Base-by-base conservation (phyloP, 2,113 vertebrate species). In the Gracilinanus agilis region DNA sequence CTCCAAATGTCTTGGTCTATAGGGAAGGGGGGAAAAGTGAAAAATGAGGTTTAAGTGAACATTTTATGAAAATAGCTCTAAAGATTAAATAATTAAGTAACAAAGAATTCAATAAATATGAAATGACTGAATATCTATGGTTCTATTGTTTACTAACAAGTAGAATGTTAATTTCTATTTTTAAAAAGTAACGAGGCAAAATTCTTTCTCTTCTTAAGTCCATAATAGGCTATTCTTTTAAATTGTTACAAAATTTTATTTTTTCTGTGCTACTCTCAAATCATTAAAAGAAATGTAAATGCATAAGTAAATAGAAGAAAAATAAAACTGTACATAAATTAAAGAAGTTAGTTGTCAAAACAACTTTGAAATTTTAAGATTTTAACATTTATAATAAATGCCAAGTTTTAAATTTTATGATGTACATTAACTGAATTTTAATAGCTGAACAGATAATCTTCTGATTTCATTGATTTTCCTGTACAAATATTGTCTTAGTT, bases 1-100 rank as follows among this genome's bases (percentile, higher is more conserved):
- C 99, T 93, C 99, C 99, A 98, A 99, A 99, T 0, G 99, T 99
- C 94, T 99, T 99, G 27, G 98, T 99, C 99, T 99, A 98, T 55
- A 97, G 88, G 92, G 25, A 90, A 21, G 55, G 3, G 24, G 67
- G 4, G 4, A n/a, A n/a, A 83, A 83, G 6, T 16, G 21, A 83
- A 40, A 97, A 95, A 98, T 97, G 90, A 44, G 75, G 96, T 93
- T 88, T 97, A 94, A 98, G 34, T 94, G 97, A 98, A 93, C 0
- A 94, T 29, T 40, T 94, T 97, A 97, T 96, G 0, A 96, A 98
- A 97, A 95, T 55, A 94, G 93, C 7, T 34, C 44, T 96, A 61
- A 95, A 96, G 89, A 90, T 92, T 97, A 97, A 96, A n/a, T 34
- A 91, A 95, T 44, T 58, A 97, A 88, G 24, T 93, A 95, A 94